These are phyloP conservation scores for Criorhina ranunculi DNA, from an alignment of 2,888 invertebrate species.

Conservation along the genomic window DNA sequence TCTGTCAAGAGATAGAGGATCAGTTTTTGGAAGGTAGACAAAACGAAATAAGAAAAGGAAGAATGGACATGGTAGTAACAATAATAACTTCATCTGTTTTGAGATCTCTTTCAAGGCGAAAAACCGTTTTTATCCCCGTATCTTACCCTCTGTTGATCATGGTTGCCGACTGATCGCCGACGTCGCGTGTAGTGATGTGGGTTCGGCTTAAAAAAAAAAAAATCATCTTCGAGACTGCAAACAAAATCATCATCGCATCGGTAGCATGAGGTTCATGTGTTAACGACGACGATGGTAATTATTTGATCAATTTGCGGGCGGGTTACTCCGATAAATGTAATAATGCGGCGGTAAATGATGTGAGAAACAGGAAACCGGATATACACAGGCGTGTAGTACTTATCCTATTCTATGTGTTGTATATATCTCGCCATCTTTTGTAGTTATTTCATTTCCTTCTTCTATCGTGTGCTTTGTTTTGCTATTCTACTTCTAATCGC, in stretches of 20 bases:
- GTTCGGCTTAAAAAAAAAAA: constrained; percentile 37
- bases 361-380: constrained; percentile 74
- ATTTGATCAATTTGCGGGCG: constrained; percentile 73
- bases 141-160: constrained; percentile 14
- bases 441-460: constrained; percentile 43
- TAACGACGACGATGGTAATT: constrained; percentile 58
- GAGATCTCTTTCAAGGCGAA: constrained; percentile 37
- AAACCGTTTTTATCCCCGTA: constrained; percentile 32
- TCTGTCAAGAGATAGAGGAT: constrained; percentile 70
- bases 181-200: constrained; percentile 50
- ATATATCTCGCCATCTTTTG: constrained; percentile 26
- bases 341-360: constrained; percentile 61
- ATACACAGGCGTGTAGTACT: constrained; percentile 36
- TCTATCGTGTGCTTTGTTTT: constrained; percentile 39
- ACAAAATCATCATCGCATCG: constrained; percentile 42
- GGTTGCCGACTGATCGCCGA: constrained; percentile 4
- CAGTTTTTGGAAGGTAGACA: constrained; percentile 49
- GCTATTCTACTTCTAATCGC: constrained; percentile 72
- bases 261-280: constrained; percentile 68
- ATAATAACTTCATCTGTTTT: constrained; percentile 72
- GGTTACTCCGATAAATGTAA: constrained; percentile 60
- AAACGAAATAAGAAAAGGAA: constrained; percentile 44
- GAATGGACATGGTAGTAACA: constrained; percentile 67
- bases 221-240: constrained; percentile 40
- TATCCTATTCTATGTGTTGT: constrained; percentile 2